Evolutionary conservation across 2,797 vertebrate genomes (phyloP).

Genomic region (Tokudaia muenninki): DNA sequence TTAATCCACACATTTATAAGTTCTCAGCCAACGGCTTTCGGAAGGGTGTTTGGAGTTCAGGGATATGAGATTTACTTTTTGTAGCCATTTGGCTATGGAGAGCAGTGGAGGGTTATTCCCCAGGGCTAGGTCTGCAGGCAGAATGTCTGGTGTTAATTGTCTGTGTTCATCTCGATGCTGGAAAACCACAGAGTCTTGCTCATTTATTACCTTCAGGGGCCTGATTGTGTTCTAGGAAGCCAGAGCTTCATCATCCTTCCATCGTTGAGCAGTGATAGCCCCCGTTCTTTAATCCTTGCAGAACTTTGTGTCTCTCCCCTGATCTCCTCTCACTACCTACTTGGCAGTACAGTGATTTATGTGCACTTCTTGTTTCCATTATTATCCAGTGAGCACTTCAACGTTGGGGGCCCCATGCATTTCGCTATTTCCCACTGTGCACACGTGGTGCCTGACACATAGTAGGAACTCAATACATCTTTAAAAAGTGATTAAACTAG

Average conservation of each 20-base stretch:
- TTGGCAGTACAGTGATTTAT: neutral
- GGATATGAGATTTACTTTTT: slow-evolving; percentile 46
- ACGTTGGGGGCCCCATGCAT: neutral
- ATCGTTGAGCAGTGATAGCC: neutral
- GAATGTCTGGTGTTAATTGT: slow-evolving; percentile 54
- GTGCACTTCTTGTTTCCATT: neutral
- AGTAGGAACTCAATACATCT: slow-evolving; percentile 63
- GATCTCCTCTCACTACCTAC: neutral
- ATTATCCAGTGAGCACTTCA: neutral
- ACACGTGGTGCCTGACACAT: slow-evolving; percentile 10
- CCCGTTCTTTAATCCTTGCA: neutral
- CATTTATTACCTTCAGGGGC: neutral
- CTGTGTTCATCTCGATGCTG: slow-evolving; percentile 10
- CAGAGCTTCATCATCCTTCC: neutral
- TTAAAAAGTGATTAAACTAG: slow-evolving; percentile 59
- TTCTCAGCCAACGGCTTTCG: slow-evolving; percentile 48
- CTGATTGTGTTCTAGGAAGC: slow-evolving; percentile 17
- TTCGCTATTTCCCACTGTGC: neutral
- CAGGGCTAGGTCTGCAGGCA: slow-evolving; percentile 40
- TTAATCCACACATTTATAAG: slow-evolving; percentile 64
- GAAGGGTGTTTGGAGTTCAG: slow-evolving; percentile 46
- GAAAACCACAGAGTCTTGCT: neutral
- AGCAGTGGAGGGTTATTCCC: neutral
- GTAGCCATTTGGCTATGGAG: neutral
- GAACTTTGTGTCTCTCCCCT: neutral